Percentiles rank a stretch among this genome's conserved stretches.
Evolutionary conservation across 2,797 vertebrate species (phyloP).

Genomic region (Neoniphon sammara): DNA sequence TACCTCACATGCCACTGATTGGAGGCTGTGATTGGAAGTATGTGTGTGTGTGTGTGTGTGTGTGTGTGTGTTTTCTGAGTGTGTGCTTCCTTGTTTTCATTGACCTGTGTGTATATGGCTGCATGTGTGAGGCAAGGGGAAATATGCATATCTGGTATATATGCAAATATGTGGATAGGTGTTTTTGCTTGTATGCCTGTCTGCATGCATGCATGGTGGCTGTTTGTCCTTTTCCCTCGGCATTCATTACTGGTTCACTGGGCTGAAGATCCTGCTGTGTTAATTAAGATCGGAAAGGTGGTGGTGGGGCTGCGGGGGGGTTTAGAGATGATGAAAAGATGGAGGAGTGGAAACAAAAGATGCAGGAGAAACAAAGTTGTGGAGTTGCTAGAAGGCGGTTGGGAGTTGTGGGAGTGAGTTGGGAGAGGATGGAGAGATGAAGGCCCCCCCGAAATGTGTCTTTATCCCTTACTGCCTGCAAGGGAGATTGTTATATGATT

Average conservation of each 20-base stretch:
- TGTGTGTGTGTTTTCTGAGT: not conserved
- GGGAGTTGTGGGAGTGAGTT: constrained; percentile 8
- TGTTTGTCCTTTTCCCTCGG: constrained; percentile 14
- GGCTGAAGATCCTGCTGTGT: constrained; percentile 29
- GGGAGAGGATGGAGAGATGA: constrained; percentile 31
- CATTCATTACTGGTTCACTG: constrained; percentile 49
- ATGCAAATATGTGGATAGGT: not conserved
- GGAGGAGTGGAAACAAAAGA: constrained; percentile 17
- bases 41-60: not conserved
- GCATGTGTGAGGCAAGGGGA: too few species aligned
- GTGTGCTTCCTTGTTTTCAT: too few species aligned
- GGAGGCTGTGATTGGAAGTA: not conserved
- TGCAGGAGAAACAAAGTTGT: constrained; percentile 31
- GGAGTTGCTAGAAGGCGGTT: constrained; percentile 15
- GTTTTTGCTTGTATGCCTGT: constrained; percentile 1
- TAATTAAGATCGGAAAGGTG: constrained; percentile 57
- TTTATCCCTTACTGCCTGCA: constrained; percentile 35
- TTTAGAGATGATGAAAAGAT: constrained; percentile 29
- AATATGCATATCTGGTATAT: too few species aligned
- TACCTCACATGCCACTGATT: too few species aligned
- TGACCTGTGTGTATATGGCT: not conserved
- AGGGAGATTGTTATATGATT: constrained; percentile 34
- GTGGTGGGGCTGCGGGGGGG: constrained; percentile 8
- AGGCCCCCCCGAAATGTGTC: constrained; percentile 24
- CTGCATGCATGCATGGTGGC: not conserved